Evolutionary conservation across 2,113 vertebrate species (phyloP).

Genomic region (Capreolus pygargus): DNA sequence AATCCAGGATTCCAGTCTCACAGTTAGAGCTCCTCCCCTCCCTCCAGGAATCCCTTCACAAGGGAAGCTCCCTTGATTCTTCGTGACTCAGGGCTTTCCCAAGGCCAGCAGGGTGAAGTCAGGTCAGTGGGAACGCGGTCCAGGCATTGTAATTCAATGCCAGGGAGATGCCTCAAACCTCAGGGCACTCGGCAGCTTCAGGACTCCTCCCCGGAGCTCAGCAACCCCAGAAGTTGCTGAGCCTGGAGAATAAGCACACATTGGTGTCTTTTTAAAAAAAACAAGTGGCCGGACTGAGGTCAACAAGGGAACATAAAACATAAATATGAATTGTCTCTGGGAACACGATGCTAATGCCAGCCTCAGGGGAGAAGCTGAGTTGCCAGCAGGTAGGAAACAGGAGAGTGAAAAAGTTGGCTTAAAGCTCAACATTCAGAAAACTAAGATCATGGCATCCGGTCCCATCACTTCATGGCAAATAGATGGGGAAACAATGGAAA

Average conservation of each 20-base stretch:
- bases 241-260: not conserved
- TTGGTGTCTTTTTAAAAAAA: slow-evolving; percentile 4
- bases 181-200: not conserved
- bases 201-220: not conserved
- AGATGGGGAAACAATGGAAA: not conserved
- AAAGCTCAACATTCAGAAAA: not conserved
- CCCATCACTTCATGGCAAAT: not conserved
- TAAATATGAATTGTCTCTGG: slow-evolving; percentile 43
- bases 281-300: not conserved
- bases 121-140: not conserved
- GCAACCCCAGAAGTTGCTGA: slow-evolving; percentile 36
- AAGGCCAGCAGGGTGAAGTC: not conserved
- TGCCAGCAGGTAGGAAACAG: not conserved
- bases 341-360: not conserved
- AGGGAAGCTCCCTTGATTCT: not conserved
- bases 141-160: slow-evolving; percentile 14
- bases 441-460: not conserved
- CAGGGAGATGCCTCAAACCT: not conserved
- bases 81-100: not conserved
- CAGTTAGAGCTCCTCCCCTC: fast-evolving
- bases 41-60: fast-evolving
- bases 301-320: not conserved
- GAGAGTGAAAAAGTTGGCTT: not conserved
- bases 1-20: not conserved
- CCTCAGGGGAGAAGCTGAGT: not conserved